phyloP scores from a whole-genome alignment of 1,140 invertebrate species.

The Atta colombica region DNA sequence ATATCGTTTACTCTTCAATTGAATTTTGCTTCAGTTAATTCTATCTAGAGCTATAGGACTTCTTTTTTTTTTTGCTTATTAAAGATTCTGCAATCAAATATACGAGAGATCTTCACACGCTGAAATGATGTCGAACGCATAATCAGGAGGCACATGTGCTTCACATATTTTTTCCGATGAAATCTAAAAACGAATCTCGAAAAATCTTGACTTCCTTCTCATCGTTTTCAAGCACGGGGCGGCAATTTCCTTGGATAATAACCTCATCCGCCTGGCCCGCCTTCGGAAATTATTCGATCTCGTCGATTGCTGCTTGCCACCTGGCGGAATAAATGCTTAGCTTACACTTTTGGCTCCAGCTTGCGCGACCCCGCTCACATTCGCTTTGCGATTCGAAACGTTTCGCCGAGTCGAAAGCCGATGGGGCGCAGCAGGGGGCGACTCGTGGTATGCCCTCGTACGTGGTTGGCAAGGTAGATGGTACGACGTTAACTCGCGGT shows the following conservation, averaged over 20 bases:
- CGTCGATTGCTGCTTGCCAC: slow-evolving; percentile 11
- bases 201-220: slow-evolving; percentile 5
- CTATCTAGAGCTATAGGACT: background rate
- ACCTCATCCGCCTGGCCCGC: slow-evolving; percentile 36
- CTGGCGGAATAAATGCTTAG: slow-evolving; percentile 70
- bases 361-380: background rate
- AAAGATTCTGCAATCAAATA: background rate
- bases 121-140: background rate
- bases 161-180: background rate
- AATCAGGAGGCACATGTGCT: background rate
- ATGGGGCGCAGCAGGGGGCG: slow-evolving; percentile 1
- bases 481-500: slow-evolving; percentile 48
- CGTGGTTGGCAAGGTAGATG: slow-evolving; percentile 48
- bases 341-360: slow-evolving; percentile 44
- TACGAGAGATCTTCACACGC: background rate
- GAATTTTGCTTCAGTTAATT: background rate
- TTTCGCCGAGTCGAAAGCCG: background rate
- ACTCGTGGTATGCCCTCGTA: slow-evolving; percentile 49
- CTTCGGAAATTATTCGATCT: slow-evolving; percentile 61
- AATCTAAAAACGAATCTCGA: slow-evolving; percentile 13
- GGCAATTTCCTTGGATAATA: slow-evolving; percentile 54
- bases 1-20: background rate
- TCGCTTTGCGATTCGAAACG: slow-evolving; percentile 17
- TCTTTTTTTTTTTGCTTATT: background rate
- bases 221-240: slow-evolving; percentile 1